Evolutionary conservation across 2,113 vertebrate genomes (phyloP).

Genomic region (Channa maculata): DNA sequence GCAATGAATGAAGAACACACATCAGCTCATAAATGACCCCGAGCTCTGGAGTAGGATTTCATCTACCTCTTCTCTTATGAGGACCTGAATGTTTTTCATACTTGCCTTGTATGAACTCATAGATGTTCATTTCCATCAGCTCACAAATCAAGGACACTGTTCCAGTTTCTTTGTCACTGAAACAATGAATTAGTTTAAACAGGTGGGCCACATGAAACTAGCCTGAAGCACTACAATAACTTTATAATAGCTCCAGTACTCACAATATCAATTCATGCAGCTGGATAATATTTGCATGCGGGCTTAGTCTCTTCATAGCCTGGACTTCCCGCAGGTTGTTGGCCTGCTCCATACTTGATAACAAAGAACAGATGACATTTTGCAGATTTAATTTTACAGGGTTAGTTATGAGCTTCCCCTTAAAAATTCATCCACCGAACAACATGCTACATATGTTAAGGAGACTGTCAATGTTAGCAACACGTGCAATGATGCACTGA

Average conservation of each 20-base stretch:
- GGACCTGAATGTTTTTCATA: neutral
- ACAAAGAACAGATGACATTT: slow-evolving; percentile 1
- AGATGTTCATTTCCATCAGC: slow-evolving; percentile 95
- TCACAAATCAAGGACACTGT: slow-evolving; percentile 90
- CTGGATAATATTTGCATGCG: slow-evolving; percentile 78
- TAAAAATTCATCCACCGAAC: no score
- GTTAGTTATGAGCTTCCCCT: no score
- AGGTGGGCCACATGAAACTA: neutral
- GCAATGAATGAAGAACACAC: slow-evolving; percentile 7
- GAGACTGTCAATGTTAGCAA: no score
- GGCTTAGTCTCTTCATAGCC: slow-evolving; percentile 78
- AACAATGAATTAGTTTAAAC: slow-evolving; percentile 52
- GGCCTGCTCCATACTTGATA: slow-evolving; percentile 74
- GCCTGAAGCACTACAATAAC: neutral
- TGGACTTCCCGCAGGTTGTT: slow-evolving; percentile 79
- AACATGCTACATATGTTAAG: no score
- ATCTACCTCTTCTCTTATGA: neutral
- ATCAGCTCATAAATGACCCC: neutral
- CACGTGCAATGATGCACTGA: slow-evolving; percentile 13
- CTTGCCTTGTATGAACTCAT: slow-evolving; percentile 90
- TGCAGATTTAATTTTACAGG: neutral
- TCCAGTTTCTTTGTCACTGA: slow-evolving; percentile 88
- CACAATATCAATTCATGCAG: slow-evolving; percentile 83
- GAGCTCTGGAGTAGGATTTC: neutral
- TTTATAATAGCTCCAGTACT: slow-evolving; percentile 45